These are phyloP conservation scores for Polyodon spathula DNA, from an alignment of 2,113 vertebrate genomes.

Conservation along the genomic window DNA sequence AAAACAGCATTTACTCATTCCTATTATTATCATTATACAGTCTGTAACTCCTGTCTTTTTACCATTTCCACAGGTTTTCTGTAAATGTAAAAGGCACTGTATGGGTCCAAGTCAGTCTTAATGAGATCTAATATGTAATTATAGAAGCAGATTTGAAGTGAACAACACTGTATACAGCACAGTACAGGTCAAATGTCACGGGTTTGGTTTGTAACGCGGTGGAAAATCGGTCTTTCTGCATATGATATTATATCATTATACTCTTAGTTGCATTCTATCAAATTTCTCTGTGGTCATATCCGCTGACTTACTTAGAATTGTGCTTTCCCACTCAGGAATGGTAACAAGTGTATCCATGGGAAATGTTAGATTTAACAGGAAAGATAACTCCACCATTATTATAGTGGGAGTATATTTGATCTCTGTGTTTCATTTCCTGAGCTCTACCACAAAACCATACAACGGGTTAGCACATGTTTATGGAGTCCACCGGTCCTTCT, in stretches of 20 bases:
- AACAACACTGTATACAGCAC: too few species aligned
- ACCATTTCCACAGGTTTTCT: slow-evolving; percentile 17
- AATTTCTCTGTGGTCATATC: too few species aligned
- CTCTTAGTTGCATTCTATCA: too few species aligned
- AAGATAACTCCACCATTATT: not conserved
- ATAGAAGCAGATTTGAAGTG: slow-evolving; percentile 2
- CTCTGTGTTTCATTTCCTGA: slow-evolving; percentile 1
- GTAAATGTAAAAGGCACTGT: slow-evolving; percentile 12
- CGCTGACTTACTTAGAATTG: too few species aligned
- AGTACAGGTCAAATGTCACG: too few species aligned
- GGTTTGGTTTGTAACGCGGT: too few species aligned
- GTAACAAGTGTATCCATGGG: not conserved
- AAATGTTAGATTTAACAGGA: not conserved
- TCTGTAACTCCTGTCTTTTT: too few species aligned
- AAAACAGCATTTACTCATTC: too few species aligned
- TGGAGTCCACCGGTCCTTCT: too few species aligned
- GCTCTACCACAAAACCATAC: not conserved
- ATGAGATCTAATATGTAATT: slow-evolving; percentile 16
- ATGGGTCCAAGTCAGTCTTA: slow-evolving; percentile 9
- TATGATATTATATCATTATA: too few species aligned
- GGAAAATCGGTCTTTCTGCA: too few species aligned
- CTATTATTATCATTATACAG: too few species aligned
- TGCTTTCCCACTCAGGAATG: not conserved
- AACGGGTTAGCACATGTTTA: not conserved
- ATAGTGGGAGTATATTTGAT: not conserved